Percentiles rank a stretch among this genome's conserved stretches.
Conservation (phyloP, 2,113 vertebrate species). For the Sinocyclocheilus anshuiensis region DNA sequence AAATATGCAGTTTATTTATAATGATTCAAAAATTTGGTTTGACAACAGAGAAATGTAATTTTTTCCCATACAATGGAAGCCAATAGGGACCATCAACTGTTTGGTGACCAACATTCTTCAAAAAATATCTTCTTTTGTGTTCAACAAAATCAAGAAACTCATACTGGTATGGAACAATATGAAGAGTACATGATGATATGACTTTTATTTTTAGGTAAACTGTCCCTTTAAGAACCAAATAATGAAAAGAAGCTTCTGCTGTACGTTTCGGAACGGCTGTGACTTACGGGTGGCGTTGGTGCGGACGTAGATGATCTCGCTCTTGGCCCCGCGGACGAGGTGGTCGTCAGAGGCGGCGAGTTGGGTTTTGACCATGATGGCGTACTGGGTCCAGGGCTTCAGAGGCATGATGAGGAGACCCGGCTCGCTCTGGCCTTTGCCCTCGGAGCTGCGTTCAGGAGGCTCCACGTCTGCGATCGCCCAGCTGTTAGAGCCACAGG, state of each 20-base stretch:
- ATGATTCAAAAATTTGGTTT: no score
- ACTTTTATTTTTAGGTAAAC: background rate
- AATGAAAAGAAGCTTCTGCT: no score
- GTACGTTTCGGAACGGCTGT: background rate
- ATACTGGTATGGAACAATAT: background rate
- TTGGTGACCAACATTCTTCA: no score
- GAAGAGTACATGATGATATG: background rate
- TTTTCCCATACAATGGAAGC: no score
- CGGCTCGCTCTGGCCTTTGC: constrained; percentile 76
- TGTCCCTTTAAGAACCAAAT: no score
- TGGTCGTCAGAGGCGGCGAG: constrained; percentile 92
- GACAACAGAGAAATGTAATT: no score
- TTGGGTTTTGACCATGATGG: constrained; percentile 94
- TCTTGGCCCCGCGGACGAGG: constrained; percentile 92
- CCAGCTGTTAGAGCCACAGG: constrained; percentile 97
- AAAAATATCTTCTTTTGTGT: no score
- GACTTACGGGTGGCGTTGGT: constrained; percentile 90
- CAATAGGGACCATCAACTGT: no score
- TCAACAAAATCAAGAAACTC: no score
- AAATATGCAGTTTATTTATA: no score
- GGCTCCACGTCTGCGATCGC: constrained; percentile 92
- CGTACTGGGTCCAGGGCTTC: constrained; percentile 97
- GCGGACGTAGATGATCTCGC: constrained; percentile 92
- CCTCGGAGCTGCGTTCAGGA: constrained; percentile 76
- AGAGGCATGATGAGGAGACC: constrained; percentile 83